Base-by-base conservation (phyloP, 2,113 vertebrate genomes). In the Argyrosomus japonicus region DNA sequence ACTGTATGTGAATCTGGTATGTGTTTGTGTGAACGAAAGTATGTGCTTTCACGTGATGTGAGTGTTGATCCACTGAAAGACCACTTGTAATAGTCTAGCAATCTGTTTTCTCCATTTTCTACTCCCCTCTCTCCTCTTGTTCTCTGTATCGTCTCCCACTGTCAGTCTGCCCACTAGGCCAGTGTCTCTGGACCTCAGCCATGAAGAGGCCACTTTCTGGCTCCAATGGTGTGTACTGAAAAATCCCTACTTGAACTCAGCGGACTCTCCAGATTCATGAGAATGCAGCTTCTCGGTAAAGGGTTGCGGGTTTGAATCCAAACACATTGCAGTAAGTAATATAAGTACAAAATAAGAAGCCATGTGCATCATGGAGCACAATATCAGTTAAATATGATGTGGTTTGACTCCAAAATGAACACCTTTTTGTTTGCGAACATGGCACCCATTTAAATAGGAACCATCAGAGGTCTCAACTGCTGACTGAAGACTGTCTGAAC, bases 101-200 rank as follows among this genome's bases (percentile, higher is more conserved):
- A 68, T 92, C 88, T 93, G 91, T 88, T 93, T 93, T 93, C 77
- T 85, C 58, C 86, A 87, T 91, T 92, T 88, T 77, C 86, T 29
- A 15, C 57, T 61, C 70, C 68, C 64, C 36, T 82, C 54, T 75
- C 19, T 21, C 60, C 67, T 81, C 85, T 89, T 85, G 81, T 87
- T 91, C 85, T 61, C 81, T 68, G 71, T 78, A 83, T 74, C 68
- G 43, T 83, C 75, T 89, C 80, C 67, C 78, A 80, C 83, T 93
- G 92, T 93, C 86, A 88, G 86, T 81, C 89, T 93, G 90, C 90
- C 92, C 88, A 94, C 89, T 91, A 91, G 91, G 86, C 90, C 92
- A 91, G 79, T 57, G 61, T 89, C 87, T 81, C 82, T 93, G 92
- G 90, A 86, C 58, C 25, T 75, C 29, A 51, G 90, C 91, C 93